Conservation (phyloP, 37 sponge, comb jelly and placozoan genomes). For the Ianthella basta region DNA sequence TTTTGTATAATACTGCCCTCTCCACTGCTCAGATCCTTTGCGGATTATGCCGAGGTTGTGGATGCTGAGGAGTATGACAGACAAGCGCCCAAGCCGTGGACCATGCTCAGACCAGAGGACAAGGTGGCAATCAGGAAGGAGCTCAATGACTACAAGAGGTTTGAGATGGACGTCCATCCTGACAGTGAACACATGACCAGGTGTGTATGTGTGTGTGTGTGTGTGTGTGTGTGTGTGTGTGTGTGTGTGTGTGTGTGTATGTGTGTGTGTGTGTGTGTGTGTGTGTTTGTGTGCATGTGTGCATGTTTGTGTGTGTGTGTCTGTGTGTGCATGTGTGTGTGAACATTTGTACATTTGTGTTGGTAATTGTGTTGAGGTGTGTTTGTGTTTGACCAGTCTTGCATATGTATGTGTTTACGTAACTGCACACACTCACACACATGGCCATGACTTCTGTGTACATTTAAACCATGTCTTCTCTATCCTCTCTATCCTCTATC, state of each 20-base stretch:
- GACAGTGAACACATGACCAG: constrained; percentile 94
- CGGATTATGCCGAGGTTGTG: constrained; percentile 60
- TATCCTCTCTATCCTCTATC: neutral
- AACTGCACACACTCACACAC: too few species aligned
- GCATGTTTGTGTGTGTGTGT: too few species aligned
- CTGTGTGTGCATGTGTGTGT: too few species aligned
- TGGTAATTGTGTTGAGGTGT: too few species aligned
- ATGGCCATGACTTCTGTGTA: too few species aligned
- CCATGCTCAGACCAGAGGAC: constrained; percentile 85
- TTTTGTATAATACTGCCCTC: neutral
- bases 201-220: constrained; percentile 43
- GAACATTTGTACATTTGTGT: too few species aligned
- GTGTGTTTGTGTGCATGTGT: too few species aligned
- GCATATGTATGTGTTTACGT: too few species aligned
- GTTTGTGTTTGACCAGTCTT: too few species aligned
- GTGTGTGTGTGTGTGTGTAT: too few species aligned
- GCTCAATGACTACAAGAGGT: constrained; percentile 90
- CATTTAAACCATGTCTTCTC: neutral
- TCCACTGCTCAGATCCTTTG: constrained; percentile 19
- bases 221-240: constrained; percentile 20
- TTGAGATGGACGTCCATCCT: constrained; percentile 95
- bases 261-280: constrained; percentile 30
- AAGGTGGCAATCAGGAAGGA: constrained; percentile 90
- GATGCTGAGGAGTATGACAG: constrained; percentile 62
- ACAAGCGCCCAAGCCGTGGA: constrained; percentile 96